Conservation (phyloP, 1,140 invertebrate genomes). For the Saccostrea cuccullata region DNA sequence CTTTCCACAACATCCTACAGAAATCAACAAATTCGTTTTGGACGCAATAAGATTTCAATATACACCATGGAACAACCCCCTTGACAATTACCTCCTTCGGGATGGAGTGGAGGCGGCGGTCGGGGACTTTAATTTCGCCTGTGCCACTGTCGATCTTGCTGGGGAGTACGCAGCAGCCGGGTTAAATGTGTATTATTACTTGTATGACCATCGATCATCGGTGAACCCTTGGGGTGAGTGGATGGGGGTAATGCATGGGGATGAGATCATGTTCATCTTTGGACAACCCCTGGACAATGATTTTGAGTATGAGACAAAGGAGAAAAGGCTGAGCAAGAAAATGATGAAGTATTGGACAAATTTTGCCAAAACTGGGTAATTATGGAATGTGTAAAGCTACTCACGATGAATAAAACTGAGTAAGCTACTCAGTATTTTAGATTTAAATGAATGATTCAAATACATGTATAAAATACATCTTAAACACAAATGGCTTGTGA, state of each 20-base stretch:
- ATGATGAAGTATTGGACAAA: slow-evolving; percentile 96
- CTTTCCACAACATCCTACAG: slow-evolving; percentile 73
- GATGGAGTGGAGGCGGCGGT: slow-evolving; percentile 95
- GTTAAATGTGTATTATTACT: slow-evolving; percentile 91
- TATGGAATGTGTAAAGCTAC: slow-evolving; percentile 56
- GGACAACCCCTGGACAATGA: slow-evolving; percentile 89
- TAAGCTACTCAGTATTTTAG: too few relatives aligned
- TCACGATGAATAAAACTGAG: too few relatives aligned
- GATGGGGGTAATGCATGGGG: slow-evolving; percentile 97
- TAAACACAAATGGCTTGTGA: too few relatives aligned
- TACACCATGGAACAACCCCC: slow-evolving; percentile 93
- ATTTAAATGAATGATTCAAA: too few relatives aligned
- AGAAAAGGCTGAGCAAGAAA: slow-evolving; percentile 91
- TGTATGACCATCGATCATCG: slow-evolving; percentile 91
- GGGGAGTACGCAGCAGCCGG: slow-evolving; percentile 89
- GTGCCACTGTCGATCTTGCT: slow-evolving; percentile 95
- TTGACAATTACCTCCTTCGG: slow-evolving; percentile 90
- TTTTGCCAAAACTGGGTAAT: slow-evolving; percentile 96
- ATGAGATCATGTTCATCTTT: slow-evolving; percentile 96
- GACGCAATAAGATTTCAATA: slow-evolving; percentile 95
- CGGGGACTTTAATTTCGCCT: slow-evolving; percentile 98
- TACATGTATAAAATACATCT: too few relatives aligned
- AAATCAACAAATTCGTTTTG: slow-evolving; percentile 87
- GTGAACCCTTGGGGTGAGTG: slow-evolving; percentile 94
- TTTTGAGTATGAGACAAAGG: slow-evolving; percentile 91